Evolutionary conservation across 1,140 invertebrate species (phyloP).

Genomic region (Drosophila nannoptera): DNA sequence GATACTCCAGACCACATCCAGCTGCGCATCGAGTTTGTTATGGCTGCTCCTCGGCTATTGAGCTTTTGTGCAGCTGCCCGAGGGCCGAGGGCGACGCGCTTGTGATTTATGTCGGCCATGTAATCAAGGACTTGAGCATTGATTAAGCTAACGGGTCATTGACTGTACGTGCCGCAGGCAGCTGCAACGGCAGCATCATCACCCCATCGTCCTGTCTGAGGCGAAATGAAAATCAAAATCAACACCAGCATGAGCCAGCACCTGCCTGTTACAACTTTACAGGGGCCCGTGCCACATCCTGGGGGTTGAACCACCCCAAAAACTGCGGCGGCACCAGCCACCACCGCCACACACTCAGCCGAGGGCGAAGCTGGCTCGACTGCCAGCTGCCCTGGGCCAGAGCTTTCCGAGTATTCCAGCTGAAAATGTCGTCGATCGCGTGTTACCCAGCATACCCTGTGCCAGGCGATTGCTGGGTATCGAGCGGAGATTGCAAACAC

Average conservation of each 20-base stretch:
- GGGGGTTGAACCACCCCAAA: conserved; percentile 73
- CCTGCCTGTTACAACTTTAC: conserved; percentile 74
- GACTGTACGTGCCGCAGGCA: conserved; percentile 49
- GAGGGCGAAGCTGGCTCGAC: background rate
- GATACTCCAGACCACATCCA: conserved; percentile 9
- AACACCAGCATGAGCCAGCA: conserved; percentile 69
- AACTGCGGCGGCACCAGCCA: conserved; percentile 30
- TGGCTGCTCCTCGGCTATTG: conserved; percentile 4
- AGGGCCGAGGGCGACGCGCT: conserved; percentile 20
- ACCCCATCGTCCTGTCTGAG: conserved; percentile 26
- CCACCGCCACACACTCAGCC: conserved; percentile 21
- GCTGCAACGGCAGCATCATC: conserved; percentile 53
- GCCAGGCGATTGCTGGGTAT: background rate
- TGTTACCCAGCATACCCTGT: background rate
- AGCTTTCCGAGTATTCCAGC: background rate
- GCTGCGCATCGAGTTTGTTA: conserved; percentile 44
- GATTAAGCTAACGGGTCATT: conserved; percentile 74
- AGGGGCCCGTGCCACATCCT: conserved; percentile 70
- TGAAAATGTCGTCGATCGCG: background rate
- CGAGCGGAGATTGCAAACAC: background rate
- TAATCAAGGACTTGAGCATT: conserved; percentile 53
- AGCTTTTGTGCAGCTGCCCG: conserved; percentile 69
- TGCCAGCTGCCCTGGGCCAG: background rate
- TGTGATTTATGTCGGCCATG: conserved; percentile 74
- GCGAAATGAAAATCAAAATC: conserved; percentile 55